These are phyloP conservation scores for Gonocerus acuteangulatus DNA, from an alignment of 2,888 invertebrate species.

Conservation along the genomic window DNA sequence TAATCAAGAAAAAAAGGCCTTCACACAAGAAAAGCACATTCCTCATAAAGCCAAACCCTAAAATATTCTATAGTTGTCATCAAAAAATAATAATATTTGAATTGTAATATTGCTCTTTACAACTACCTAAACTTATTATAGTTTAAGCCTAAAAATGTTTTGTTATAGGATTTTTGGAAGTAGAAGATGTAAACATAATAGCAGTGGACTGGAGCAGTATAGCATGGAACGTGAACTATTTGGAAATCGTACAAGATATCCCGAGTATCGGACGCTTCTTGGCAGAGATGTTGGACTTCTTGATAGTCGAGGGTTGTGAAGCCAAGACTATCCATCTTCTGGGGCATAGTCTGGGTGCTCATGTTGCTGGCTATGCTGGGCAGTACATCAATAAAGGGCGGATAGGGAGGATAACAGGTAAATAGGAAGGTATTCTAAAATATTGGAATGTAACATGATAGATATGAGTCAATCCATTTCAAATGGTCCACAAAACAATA, in stretches of 20 bases:
- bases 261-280: conserved; percentile 26
- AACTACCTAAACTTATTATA: no score
- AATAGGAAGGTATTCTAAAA: not conserved
- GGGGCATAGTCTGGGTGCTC: conserved; percentile 33
- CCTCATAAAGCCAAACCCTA: no score
- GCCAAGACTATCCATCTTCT: conserved; percentile 20
- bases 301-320: conserved; percentile 14
- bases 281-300: conserved; percentile 17
- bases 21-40: no score
- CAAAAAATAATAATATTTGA: no score
- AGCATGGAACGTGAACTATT: not conserved
- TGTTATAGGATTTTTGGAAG: no score
- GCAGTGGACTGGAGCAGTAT: conserved; percentile 30
- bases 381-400: conserved; percentile 18
- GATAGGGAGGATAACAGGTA: conserved; percentile 13
- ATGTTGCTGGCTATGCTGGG: conserved; percentile 32
- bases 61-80: no score
- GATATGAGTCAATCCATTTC: no score
- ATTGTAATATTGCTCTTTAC: no score
- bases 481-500: no score
- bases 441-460: not conserved
- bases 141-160: no score
- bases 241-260: conserved; percentile 3
- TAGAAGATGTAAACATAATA: conserved; percentile 27
- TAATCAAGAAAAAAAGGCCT: no score